Base-by-base conservation (phyloP, 2,888 invertebrate species). In the Zeuzera pyrina region DNA sequence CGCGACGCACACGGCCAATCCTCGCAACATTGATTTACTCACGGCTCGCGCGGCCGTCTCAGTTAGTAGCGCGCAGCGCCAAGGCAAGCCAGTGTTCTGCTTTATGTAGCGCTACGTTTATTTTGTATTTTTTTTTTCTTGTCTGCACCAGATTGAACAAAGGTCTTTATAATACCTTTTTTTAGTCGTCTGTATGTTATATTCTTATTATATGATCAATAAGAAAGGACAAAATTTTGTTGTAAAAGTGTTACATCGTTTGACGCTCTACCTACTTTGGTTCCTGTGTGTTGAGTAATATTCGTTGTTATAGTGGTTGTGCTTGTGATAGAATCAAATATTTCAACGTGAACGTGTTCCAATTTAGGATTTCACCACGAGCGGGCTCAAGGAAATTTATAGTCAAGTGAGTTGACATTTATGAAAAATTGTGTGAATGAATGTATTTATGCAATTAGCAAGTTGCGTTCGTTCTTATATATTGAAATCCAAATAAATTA, bases 381-480 rank as follows among this genome's bases (percentile, higher is more conserved):
- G 77, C 76, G 81, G 83, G 78, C 72, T 83, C 58, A 81, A 83
- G 77, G 79, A 79, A 77, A 59, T 81, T 63, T 83, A 83, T 70
- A 68, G 83, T 63, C 79, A 73, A 74, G 81, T 83, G 58, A 78
- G 83, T 77, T 10, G n/a, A n/a, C n/a, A 10, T 6, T 11, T 12
- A 19, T 19, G 19, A 19, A 19, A 1, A 5, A 7, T 8, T 19
- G 6, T 19, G 8, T 19, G 5, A 19, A 19, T 19, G 19, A 19
- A 19, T 8, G 19, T 19, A 7, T 19, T 19, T 19, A 19, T 19
- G 19, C 5, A 19, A n/a, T n/a, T n/a, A n/a, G n/a, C n/a, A n/a
- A n/a, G n/a, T n/a, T n/a, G n/a, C n/a, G n/a, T n/a, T n/a, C n/a
- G n/a, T n/a, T n/a, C n/a, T n/a, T n/a, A n/a, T n/a, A n/a, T n/a